Base-by-base conservation (phyloP, 2,113 vertebrate genomes). In the Electrona antarctica region DNA sequence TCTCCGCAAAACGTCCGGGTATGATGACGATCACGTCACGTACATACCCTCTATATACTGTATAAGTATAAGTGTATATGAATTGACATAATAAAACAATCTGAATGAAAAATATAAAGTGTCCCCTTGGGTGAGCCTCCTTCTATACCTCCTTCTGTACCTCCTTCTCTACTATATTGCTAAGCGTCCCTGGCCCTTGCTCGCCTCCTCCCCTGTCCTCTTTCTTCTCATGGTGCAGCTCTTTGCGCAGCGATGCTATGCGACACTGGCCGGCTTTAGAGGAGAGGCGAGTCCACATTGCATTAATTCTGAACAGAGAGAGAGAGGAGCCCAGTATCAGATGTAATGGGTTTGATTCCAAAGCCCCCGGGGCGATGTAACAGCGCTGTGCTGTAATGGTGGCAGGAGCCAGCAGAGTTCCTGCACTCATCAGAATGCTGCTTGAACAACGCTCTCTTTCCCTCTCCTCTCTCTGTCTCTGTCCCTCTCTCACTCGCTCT, bases 341-440 rank as follows among this genome's bases (percentile, higher is more conserved):
- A 90, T 87, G 87, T 88, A 90, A 91, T 90, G 87, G 88, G 82
- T 83, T 85, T 86, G 88, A 90, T 82, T 89, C 78, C 78, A 78
- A 77, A 76, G 75, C 74, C 87, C 33, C 83, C 41, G 66, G 69
- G 80, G 88, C 67, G 13, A 76, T 77, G 77, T 87, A 41, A 88
- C 83, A 71, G 70, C 55, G 72, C 82, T 71, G 73, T 2, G 33
- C 80, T 88, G 81, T 85, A 78, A 87, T 87, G 81, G 85, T 85
- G 89, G 84, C 75, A 83, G 73, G 82, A 76, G 81, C 81, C 76
- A 68, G 74, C 85, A 79, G 70, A 83, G 80, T 86, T 89, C 83
- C 78, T 82, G 71, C 69, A 76, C 80, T 87, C 80, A 81, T 88
- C 84, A 78, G 77, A 73, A 76, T 76, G 55, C 77, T 73, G 80